phyloP scores from a whole-genome alignment of 2,797 vertebrate genomes.

The Graptemys geographica region DNA sequence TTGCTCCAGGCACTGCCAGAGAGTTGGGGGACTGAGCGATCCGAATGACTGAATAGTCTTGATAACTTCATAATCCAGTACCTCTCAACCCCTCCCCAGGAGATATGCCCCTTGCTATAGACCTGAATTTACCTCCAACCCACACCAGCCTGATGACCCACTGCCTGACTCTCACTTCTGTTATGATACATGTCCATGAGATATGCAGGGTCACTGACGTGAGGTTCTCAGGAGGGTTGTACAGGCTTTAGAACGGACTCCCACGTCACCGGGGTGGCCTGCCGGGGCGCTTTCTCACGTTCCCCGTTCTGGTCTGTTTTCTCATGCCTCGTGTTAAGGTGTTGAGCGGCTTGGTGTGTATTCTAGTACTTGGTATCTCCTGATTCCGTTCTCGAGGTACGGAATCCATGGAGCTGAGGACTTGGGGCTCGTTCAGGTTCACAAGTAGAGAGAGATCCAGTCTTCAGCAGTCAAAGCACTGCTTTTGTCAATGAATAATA shows the following conservation, averaged over 20 bases:
- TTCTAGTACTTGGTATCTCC: neutral
- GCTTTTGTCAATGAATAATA: neutral
- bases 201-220: neutral
- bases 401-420: neutral
- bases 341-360: neutral
- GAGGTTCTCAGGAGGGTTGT: neutral
- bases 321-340: fast-evolving
- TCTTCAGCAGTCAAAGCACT: neutral
- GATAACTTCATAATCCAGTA: neutral
- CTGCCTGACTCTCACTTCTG: neutral
- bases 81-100: neutral
- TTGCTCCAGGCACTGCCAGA: neutral
- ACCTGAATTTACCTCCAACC: neutral
- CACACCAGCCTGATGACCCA: neutral
- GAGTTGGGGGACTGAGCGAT: neutral
- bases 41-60: neutral
- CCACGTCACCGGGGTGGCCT: neutral
- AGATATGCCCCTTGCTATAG: neutral
- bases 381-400: neutral
- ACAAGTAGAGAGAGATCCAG: neutral
- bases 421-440: neutral
- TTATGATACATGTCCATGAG: neutral
- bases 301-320: neutral
- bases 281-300: neutral
- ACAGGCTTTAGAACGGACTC: neutral